These are phyloP conservation scores for Columbina picui DNA, from an alignment of 2,113 vertebrate genomes.

Conservation along the genomic window DNA sequence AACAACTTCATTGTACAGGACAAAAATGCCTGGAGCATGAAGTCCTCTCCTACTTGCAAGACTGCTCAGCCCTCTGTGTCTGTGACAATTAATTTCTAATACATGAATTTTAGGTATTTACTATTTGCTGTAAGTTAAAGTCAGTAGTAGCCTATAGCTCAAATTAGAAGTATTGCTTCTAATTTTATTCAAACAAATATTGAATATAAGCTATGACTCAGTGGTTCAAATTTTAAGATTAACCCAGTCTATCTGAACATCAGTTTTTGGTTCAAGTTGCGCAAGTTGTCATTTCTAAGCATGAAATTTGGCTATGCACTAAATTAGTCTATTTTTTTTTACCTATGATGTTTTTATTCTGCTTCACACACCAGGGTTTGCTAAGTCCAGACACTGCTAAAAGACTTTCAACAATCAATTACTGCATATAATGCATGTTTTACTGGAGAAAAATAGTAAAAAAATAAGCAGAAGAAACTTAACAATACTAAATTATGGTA, in stretches of 20 bases:
- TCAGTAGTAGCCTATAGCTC: background rate
- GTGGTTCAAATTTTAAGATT: background rate
- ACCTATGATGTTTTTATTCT: background rate
- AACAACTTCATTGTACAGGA: conserved; percentile 68
- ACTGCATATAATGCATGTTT: background rate
- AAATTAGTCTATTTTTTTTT: background rate
- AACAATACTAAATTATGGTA: background rate
- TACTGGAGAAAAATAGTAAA: background rate
- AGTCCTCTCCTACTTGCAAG: conserved; percentile 50
- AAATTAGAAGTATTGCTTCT: conserved; percentile 1
- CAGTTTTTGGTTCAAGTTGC: background rate
- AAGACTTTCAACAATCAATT: background rate
- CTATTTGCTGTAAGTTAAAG: conserved; percentile 32
- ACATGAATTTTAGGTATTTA: conserved; percentile 40
- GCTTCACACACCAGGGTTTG: background rate
- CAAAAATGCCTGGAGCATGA: conserved; percentile 57
- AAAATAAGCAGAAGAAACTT: background rate
- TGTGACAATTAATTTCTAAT: conserved; percentile 62
- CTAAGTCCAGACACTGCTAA: background rate
- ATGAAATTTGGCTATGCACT: background rate
- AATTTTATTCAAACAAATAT: background rate
- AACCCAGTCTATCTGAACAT: background rate
- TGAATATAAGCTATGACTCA: conserved; percentile 1
- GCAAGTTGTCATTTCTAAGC: background rate
- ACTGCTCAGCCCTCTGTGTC: conserved; percentile 59